Conservation (phyloP, 2,797 vertebrate genomes). For the Rhinella marina region DNA sequence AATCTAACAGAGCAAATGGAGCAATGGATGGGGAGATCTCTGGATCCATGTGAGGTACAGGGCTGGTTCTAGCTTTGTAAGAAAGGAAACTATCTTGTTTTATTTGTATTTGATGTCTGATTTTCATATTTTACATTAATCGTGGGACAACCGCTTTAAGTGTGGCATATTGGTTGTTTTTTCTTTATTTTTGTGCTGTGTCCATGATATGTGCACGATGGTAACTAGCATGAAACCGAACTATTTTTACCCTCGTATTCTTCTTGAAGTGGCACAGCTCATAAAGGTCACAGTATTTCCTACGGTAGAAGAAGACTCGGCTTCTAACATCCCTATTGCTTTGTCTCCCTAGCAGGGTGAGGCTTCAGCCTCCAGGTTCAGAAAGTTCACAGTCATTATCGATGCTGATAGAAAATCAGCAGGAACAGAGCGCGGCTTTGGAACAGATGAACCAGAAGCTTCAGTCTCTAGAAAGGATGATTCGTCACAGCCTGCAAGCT, state of each 20-base stretch:
- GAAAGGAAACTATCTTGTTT: no score
- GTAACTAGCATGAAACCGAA: neutral
- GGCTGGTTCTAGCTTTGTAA: no score
- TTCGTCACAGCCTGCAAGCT: slow-evolving; percentile 23
- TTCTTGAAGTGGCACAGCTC: neutral
- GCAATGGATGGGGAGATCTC: no score
- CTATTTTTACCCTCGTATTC: slow-evolving; percentile 26
- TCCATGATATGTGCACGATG: neutral
- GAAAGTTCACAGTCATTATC: slow-evolving; percentile 27
- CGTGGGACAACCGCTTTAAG: no score
- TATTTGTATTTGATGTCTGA: no score
- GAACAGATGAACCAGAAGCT: slow-evolving; percentile 53
- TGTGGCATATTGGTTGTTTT: neutral
- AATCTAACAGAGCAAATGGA: no score
- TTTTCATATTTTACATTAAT: no score
- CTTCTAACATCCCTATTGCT: slow-evolving; percentile 18
- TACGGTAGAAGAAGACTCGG: neutral
- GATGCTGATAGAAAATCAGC: slow-evolving; percentile 33
- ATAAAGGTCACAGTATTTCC: neutral
- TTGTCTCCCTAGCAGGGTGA: slow-evolving; percentile 22
- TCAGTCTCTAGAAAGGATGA: slow-evolving; percentile 45
- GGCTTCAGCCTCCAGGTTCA: slow-evolving; percentile 24
- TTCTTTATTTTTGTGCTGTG: neutral
- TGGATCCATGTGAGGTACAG: no score
- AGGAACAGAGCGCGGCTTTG: slow-evolving; percentile 39